Evolutionary conservation across 2,888 invertebrate genomes (phyloP).

Genomic region (Campoplex capitator): DNA sequence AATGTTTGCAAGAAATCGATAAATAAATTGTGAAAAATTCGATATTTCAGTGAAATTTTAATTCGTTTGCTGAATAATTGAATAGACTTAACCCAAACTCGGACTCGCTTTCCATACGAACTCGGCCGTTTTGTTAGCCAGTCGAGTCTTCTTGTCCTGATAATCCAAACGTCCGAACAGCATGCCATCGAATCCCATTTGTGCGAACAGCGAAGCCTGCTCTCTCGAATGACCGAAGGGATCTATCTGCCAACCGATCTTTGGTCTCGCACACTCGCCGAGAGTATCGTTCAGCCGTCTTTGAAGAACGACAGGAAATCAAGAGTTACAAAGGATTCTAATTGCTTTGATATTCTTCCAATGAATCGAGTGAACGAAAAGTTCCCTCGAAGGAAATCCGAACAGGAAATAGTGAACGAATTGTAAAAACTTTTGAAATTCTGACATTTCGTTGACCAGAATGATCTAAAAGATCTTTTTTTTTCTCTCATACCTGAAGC

Average conservation of each 20-base stretch:
- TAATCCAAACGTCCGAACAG: slow-evolving; percentile 95
- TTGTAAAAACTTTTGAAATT: not conserved
- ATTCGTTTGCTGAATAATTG: not conserved
- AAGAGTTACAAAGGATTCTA: not conserved
- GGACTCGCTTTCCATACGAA: slow-evolving; percentile 93
- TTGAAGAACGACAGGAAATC: slow-evolving; percentile 25
- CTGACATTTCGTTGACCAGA: not conserved
- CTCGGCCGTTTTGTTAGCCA: slow-evolving; percentile 89
- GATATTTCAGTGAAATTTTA: slow-evolving; percentile 42
- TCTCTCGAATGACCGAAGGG: slow-evolving; percentile 95
- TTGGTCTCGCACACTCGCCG: slow-evolving; percentile 90
- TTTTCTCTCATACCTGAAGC: slow-evolving; percentile 86
- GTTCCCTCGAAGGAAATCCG: no score
- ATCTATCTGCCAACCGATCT: slow-evolving; percentile 93
- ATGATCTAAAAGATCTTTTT: not conserved
- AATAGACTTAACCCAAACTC: slow-evolving; percentile 87
- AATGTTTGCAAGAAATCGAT: not conserved
- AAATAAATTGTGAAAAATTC: not conserved
- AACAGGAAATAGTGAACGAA: no score
- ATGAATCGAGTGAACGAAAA: no score
- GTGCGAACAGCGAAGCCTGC: slow-evolving; percentile 92
- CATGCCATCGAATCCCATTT: slow-evolving; percentile 95
- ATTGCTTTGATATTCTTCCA: no score
- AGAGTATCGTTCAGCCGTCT: slow-evolving; percentile 88
- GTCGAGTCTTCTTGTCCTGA: slow-evolving; percentile 90